These are phyloP conservation scores for Sinocyclocheilus grahami DNA, from an alignment of 2,113 vertebrate genomes.

Conservation along the genomic window DNA sequence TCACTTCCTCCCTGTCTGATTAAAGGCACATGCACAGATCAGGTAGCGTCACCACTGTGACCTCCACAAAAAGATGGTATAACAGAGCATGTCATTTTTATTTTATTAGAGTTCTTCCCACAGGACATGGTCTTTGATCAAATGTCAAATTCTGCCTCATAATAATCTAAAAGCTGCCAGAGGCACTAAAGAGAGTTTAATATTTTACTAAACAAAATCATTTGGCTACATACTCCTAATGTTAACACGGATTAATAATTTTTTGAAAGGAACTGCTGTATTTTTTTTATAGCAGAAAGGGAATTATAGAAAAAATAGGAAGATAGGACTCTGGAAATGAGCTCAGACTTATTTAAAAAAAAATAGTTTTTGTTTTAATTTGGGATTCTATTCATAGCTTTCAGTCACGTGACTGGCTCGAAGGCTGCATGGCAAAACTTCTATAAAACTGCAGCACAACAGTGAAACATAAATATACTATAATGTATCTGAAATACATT, in stretches of 20 bases:
- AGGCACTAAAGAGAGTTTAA: not conserved
- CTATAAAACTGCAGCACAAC: too few relatives aligned
- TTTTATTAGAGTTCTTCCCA: not conserved
- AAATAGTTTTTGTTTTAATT: not conserved
- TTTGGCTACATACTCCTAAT: not conserved
- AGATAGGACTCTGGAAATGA: too few relatives aligned
- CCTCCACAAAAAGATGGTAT: not conserved
- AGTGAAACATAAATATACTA: too few relatives aligned
- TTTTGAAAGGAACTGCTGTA: too few relatives aligned
- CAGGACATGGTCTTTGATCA: not conserved
- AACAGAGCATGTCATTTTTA: not conserved
- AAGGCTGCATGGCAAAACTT: too few relatives aligned
- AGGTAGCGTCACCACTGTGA: slow-evolving; percentile 48
- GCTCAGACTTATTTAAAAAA: too few relatives aligned
- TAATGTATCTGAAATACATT: too few relatives aligned
- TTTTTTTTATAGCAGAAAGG: not conserved
- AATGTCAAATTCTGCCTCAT: not conserved
- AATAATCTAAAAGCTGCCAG: not conserved
- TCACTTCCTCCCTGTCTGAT: slow-evolving; percentile 61
- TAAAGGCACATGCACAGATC: slow-evolving; percentile 70
- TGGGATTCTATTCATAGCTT: not conserved
- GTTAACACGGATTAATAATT: not conserved
- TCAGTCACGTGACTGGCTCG: too few relatives aligned
- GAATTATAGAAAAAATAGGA: not conserved
- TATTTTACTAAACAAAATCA: not conserved